These are phyloP conservation scores for Euplexia lucipara DNA, from an alignment of 2,888 invertebrate species.

Conservation along the genomic window DNA sequence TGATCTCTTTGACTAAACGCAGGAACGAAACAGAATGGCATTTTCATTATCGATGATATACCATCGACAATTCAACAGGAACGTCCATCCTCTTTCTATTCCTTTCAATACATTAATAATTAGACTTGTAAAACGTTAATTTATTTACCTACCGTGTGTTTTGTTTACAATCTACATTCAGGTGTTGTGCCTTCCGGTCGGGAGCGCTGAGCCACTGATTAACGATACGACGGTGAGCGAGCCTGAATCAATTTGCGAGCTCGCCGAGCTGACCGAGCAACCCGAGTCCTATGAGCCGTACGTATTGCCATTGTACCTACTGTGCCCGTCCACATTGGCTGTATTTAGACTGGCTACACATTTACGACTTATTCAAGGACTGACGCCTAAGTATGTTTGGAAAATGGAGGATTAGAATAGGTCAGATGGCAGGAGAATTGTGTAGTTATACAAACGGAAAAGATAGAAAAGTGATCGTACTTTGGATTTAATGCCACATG, in stretches of 20 bases:
- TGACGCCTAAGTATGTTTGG: neutral
- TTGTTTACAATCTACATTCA: conserved; percentile 52
- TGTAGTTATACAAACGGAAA: neutral
- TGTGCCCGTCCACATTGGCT: neutral
- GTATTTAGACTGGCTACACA: conserved; percentile 14
- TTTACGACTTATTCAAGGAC: conserved; percentile 5
- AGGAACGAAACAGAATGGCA: conserved; percentile 4
- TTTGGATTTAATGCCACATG: neutral
- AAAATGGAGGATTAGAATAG: no score
- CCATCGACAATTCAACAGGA: neutral
- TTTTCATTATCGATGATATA: conserved; percentile 16
- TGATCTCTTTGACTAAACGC: no score
- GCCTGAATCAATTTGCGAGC: conserved; percentile 44
- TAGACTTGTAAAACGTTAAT: conserved; percentile 54
- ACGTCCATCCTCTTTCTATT: conserved; percentile 22
- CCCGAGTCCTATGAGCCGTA: conserved; percentile 9
- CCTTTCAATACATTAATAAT: conserved; percentile 39
- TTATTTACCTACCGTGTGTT: conserved; percentile 41
- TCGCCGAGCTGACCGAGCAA: conserved; percentile 5
- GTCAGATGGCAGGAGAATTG: neutral
- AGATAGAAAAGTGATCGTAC: neutral
- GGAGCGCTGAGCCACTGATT: conserved; percentile 34
- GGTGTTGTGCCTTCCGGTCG: conserved; percentile 45
- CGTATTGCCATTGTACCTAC: conserved; percentile 20
- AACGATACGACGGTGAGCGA: conserved; percentile 35